Percentiles rank a stretch among this genome's conserved stretches.
Evolutionary conservation across 2,888 invertebrate species (phyloP).

Genomic region (Mythimna pallens): DNA sequence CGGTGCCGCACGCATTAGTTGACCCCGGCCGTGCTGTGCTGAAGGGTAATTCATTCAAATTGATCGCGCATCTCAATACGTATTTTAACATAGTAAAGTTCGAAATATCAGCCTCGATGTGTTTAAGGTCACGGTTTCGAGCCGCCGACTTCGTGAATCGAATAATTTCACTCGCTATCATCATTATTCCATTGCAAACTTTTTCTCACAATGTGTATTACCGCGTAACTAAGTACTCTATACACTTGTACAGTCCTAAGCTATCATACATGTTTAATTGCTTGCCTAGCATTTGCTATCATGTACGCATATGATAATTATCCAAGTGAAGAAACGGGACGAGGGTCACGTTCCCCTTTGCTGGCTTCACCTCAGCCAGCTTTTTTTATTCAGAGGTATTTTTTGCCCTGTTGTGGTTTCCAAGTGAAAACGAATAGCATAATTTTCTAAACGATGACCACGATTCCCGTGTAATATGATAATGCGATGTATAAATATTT

Average conservation of each 20-base stretch:
- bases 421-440: constrained; percentile 88
- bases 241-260: constrained; percentile 40
- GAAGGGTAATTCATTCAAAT: constrained; percentile 86
- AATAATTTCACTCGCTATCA: constrained; percentile 46
- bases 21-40: constrained; percentile 83
- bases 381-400: constrained; percentile 63
- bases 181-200: constrained; percentile 39
- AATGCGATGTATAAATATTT: constrained; percentile 89
- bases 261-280: constrained; percentile 51
- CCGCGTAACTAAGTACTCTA: constrained; percentile 26
- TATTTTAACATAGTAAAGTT: constrained; percentile 57
- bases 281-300: constrained; percentile 45
- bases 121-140: constrained; percentile 53
- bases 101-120: constrained; percentile 56
- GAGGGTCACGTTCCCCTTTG: constrained; percentile 69
- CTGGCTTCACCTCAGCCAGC: constrained; percentile 50
- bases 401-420: constrained; percentile 77
- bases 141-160: constrained; percentile 42
- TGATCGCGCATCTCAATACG: constrained; percentile 72
- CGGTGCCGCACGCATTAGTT: constrained; percentile 87
- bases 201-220: constrained; percentile 36
- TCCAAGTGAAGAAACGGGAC: constrained; percentile 66
- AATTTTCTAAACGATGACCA: constrained; percentile 89
- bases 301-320: constrained; percentile 63
- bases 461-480: constrained; percentile 90